Percentiles rank a stretch among this genome's conserved stretches.
phyloP scores from a whole-genome alignment of 2,888 invertebrate genomes.

The Drosophila longiperda region DNA sequence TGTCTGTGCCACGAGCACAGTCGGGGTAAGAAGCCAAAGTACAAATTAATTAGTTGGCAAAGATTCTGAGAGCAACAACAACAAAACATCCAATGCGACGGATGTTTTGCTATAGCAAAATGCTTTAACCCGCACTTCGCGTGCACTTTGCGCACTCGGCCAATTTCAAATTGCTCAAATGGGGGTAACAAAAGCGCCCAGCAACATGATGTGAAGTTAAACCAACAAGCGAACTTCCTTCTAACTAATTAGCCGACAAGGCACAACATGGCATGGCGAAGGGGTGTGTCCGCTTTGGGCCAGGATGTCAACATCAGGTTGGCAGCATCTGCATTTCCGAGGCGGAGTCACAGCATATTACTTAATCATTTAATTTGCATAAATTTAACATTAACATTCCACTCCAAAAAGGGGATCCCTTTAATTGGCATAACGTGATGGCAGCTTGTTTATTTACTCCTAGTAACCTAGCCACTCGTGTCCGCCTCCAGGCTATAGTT shows the following conservation, averaged over 20 bases:
- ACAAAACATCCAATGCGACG: conserved; percentile 27
- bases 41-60: conserved; percentile 72
- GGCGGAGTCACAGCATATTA: conserved; percentile 55
- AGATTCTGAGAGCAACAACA: conserved; percentile 48
- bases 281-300: conserved; percentile 2
- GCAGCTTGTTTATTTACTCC: conserved; percentile 52
- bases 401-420: conserved; percentile 27
- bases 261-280: not conserved
- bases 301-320: conserved; percentile 62
- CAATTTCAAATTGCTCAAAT: conserved; percentile 59
- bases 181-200: conserved; percentile 37
- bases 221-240: conserved; percentile 63
- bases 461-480: not conserved
- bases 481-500: not conserved
- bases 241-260: conserved; percentile 58
- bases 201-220: conserved; percentile 43
- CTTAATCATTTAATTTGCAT: conserved; percentile 69
- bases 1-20: not conserved
- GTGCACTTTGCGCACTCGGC: conserved; percentile 58
- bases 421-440: conserved; percentile 61
- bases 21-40: conserved; percentile 48
- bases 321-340: conserved; percentile 65
- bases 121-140: conserved; percentile 3
- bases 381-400: conserved; percentile 62
- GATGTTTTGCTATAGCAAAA: conserved; percentile 13